A percentile compares a stretch with the other conserved stretches of the same genome.
These are phyloP conservation scores for Xylota sylvarum DNA, from an alignment of 2,888 invertebrate genomes.

Conservation along the genomic window DNA sequence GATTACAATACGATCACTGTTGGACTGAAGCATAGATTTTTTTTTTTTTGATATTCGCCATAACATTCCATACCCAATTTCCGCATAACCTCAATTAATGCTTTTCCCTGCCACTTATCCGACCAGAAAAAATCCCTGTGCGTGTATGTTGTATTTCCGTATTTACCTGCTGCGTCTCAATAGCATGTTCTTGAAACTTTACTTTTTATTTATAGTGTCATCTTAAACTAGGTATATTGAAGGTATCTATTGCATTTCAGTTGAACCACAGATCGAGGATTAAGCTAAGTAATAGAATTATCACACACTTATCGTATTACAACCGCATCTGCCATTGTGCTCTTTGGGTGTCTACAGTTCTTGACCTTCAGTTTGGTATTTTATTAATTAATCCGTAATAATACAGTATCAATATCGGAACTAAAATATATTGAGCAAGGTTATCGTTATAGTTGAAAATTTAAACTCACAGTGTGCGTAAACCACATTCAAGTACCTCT, in stretches of 20 bases:
- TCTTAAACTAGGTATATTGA: neutral
- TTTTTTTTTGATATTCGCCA: no score
- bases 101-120: neutral
- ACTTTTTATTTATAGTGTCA: neutral
- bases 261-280: constrained; percentile 3
- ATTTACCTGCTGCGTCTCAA: neutral
- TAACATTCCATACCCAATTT: neutral
- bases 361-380: constrained; percentile 13
- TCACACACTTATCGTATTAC: neutral
- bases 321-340: neutral
- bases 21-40: no score
- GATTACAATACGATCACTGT: no score
- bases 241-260: neutral
- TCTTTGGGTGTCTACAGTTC: neutral
- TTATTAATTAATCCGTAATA: neutral
- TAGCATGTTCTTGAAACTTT: neutral
- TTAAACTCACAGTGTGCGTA: no score
- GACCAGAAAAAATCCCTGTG: neutral
- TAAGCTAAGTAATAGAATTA: neutral
- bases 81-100: neutral
- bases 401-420: neutral
- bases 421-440: neutral
- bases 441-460: neutral
- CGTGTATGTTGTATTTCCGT: neutral
- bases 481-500: no score